Evolutionary conservation across 2,888 invertebrate genomes (phyloP), one percentile per base, ranked within the genome.

Genomic region (Poecilobothrus nobilitatus): DNA sequence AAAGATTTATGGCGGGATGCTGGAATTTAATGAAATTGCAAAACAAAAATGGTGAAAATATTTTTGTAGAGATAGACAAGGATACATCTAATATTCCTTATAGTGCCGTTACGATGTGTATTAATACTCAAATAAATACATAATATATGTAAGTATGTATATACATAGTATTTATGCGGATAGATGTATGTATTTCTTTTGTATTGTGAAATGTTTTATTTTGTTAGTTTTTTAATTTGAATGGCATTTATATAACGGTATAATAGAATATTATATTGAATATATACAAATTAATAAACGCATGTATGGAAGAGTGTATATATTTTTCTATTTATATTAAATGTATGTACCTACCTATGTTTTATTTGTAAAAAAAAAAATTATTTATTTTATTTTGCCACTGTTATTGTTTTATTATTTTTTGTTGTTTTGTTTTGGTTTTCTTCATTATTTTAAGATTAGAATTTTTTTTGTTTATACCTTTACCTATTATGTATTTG

Each of bases 1-100:
- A 74, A 76, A 80, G 80, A 80, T 80, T 80, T 80, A 80, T 80
- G 78, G 80, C 79, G 80, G 72, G 80, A 80, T 80, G 81, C 78
- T 81, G 80, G 80, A 81, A 80, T 80, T 80, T 80, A 80, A 80
- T 80, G 79, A 80, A 80, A 80, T 80, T 80, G 79, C 80, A 80
- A 81, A 80, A 81, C 79, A 80, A 80, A 79, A 80, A 79, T 77
- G 67, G 68, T 68, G 65, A 37, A 63, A 27, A 33, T 63, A 12
- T 63, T 22, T 63, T 18, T 41, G 15, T 53, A 53, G 15, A 53
- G 53, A 53, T 53, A 53, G 53, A 63, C 21, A 27, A 63, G 63
- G 63, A 63, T 63, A 63, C 27, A 63, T 21, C 63, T 63, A 27
- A 63, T 53, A 53, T 18, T 53, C 18, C 15, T 27, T 63, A 63